Conservation (phyloP, 2,888 invertebrate species). For the Tillus elongatus region DNA sequence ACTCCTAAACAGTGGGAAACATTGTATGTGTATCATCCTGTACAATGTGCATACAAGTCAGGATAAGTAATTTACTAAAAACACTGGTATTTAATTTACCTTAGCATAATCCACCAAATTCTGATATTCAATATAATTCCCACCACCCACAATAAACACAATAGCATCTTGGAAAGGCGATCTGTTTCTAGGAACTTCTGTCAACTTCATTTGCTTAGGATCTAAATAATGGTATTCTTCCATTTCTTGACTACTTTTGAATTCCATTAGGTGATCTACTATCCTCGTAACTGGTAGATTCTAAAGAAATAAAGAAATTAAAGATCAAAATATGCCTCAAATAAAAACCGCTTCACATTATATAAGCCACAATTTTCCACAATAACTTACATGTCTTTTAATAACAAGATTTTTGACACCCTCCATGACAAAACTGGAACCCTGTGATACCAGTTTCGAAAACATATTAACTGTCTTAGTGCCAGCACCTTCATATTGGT, state of each 20-base stretch:
- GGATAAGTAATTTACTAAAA: conserved; percentile 4
- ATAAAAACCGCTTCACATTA: no score
- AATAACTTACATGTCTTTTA: conserved; percentile 79
- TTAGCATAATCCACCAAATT: conserved; percentile 93
- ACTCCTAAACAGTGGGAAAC: no score
- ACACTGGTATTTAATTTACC: conserved; percentile 46
- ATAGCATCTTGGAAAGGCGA: conserved; percentile 77
- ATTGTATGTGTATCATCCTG: no score
- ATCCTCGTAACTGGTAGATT: conserved; percentile 90
- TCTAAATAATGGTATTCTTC: conserved; percentile 91
- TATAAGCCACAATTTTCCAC: no score
- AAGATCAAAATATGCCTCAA: no score
- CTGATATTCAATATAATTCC: conserved; percentile 99
- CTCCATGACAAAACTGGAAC: conserved; percentile 98
- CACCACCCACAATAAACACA: conserved; percentile 85
- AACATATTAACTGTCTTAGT: conserved; percentile 98
- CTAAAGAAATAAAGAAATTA: conserved; percentile 49
- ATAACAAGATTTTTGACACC: conserved; percentile 98
- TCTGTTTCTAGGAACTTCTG: conserved; percentile 55
- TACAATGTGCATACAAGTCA: no score
- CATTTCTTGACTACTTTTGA: conserved; percentile 64
- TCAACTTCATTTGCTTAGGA: conserved; percentile 81
- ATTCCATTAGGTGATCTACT: conserved; percentile 82
- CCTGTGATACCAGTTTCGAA: conserved; percentile 92
- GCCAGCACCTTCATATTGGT: conserved; percentile 84